A percentile compares a stretch with the other conserved stretches of the same genome.
Evolutionary conservation across 2,888 invertebrate genomes (phyloP).

Genomic region (Rhyacophila evoluta): DNA sequence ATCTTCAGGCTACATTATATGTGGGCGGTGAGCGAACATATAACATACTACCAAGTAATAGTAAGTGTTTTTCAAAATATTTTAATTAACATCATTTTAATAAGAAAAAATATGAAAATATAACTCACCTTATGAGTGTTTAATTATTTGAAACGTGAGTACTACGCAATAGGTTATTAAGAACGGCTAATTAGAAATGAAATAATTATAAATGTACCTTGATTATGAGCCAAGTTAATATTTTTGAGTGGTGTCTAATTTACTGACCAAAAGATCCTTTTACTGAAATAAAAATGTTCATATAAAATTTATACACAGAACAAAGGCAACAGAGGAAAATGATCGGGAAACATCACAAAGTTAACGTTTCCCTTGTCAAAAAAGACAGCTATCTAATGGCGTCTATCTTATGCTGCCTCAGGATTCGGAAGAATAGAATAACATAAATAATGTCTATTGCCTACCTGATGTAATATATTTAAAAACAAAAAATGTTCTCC

Average conservation of each 20-base stretch:
- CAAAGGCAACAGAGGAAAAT: constrained; percentile 26
- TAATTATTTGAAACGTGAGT: too few species aligned
- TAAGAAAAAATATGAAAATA: too few species aligned
- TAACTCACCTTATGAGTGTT: too few species aligned
- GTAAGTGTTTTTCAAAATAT: too few species aligned
- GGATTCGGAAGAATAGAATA: neutral
- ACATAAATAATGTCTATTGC: constrained; percentile 6
- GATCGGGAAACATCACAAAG: constrained; percentile 49
- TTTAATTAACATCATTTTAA: too few species aligned
- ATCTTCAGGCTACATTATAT: too few species aligned
- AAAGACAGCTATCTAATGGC: constrained; percentile 49
- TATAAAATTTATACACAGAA: constrained; percentile 42
- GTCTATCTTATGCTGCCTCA: constrained; percentile 16
- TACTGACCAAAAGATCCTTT: neutral
- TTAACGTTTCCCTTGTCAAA: constrained; percentile 50
- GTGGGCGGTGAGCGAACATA: too few species aligned
- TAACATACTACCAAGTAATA: too few species aligned
- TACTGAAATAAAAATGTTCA: constrained; percentile 26
- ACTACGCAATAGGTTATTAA: too few species aligned
- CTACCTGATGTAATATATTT: neutral
- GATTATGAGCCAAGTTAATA: neutral
- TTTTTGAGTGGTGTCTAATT: neutral
- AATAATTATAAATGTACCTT: too few species aligned
- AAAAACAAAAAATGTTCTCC: neutral
- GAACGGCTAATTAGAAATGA: too few species aligned